Conservation (phyloP, 2,797 vertebrate genomes). For the Megalops cyprinoides region DNA sequence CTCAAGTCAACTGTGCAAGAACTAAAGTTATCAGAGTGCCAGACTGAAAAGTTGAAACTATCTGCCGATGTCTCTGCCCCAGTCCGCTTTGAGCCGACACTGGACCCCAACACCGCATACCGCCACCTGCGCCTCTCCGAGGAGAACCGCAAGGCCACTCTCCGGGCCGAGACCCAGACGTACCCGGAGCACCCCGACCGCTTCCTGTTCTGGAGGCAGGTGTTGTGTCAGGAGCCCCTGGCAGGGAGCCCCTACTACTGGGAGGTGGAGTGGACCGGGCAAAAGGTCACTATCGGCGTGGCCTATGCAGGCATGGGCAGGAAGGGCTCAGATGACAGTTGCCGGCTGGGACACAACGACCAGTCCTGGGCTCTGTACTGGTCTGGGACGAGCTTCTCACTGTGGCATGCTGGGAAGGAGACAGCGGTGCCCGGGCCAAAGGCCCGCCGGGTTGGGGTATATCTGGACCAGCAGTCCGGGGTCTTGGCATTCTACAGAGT, state of each 20-base stretch:
- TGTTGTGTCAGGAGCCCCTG: constrained; percentile 72
- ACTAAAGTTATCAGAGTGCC: neutral
- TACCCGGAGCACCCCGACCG: constrained; percentile 69
- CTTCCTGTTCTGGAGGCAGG: constrained; percentile 76
- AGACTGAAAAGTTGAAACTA: neutral
- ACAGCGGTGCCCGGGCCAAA: constrained; percentile 66
- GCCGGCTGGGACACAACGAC: constrained; percentile 74
- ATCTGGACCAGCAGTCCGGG: constrained; percentile 75
- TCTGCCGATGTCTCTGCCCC: constrained; percentile 1
- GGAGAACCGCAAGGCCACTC: constrained; percentile 60
- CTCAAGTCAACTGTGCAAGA: neutral
- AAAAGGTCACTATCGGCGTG: constrained; percentile 72
- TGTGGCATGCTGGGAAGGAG: constrained; percentile 72
- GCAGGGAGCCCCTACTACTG: constrained; percentile 76
- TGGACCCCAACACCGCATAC: constrained; percentile 70
- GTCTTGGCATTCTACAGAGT: constrained; percentile 74
- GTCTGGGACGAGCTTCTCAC: constrained; percentile 73
- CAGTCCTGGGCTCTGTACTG: constrained; percentile 78
- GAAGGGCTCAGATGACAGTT: constrained; percentile 60
- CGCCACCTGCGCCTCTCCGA: constrained; percentile 70
- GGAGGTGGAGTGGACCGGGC: constrained; percentile 78
- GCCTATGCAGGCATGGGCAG: constrained; percentile 70
- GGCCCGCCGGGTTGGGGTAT: constrained; percentile 69
- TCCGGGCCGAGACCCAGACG: constrained; percentile 67
- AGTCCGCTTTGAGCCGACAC: constrained; percentile 71